A percentile compares a stretch with the other conserved stretches of the same genome.
phyloP scores from a whole-genome alignment of 2,797 vertebrate species.

The Sebastes kiyomatsui region DNA sequence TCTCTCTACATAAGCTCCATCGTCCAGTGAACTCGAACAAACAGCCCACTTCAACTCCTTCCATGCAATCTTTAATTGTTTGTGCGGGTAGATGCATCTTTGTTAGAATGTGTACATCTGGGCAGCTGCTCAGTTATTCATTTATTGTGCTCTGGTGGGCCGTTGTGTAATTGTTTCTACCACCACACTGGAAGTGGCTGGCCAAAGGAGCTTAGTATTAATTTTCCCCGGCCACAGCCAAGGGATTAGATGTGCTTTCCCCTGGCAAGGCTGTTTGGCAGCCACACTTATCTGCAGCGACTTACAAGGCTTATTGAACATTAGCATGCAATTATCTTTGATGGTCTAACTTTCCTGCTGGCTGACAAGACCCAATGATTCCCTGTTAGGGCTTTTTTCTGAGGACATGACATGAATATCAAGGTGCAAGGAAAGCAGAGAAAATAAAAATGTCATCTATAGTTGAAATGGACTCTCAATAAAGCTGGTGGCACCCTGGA shows the following conservation, averaged over 20 bases:
- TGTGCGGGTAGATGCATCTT: conserved; percentile 64
- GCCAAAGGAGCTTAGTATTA: conserved; percentile 73
- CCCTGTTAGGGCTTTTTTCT: conserved; percentile 63
- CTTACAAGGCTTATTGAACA: conserved; percentile 81
- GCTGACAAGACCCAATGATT: conserved; percentile 72
- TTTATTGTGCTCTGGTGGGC: conserved; percentile 68
- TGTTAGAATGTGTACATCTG: conserved; percentile 61
- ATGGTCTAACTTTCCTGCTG: conserved; percentile 74
- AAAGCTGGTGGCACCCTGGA: conserved; percentile 43
- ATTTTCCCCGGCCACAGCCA: conserved; percentile 69
- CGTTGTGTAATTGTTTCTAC: conserved; percentile 75
- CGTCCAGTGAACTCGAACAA: conserved; percentile 63
- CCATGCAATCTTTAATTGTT: conserved; percentile 52
- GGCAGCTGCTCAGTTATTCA: conserved; percentile 61
- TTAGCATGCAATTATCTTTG: conserved; percentile 81
- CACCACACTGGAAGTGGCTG: conserved; percentile 59
- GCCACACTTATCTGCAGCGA: conserved; percentile 72
- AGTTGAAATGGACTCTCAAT: conserved; percentile 53
- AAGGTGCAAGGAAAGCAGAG: conserved; percentile 46
- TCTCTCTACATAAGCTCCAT: conserved; percentile 36
- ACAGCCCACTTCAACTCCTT: conserved; percentile 36
- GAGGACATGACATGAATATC: conserved; percentile 55
- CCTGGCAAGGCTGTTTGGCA: conserved; percentile 74
- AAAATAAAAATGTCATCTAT: conserved; percentile 56
- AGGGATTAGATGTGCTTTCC: conserved; percentile 76